Evolutionary conservation across 2,113 vertebrate species (phyloP).

Genomic region (Vanacampus margaritifer): DNA sequence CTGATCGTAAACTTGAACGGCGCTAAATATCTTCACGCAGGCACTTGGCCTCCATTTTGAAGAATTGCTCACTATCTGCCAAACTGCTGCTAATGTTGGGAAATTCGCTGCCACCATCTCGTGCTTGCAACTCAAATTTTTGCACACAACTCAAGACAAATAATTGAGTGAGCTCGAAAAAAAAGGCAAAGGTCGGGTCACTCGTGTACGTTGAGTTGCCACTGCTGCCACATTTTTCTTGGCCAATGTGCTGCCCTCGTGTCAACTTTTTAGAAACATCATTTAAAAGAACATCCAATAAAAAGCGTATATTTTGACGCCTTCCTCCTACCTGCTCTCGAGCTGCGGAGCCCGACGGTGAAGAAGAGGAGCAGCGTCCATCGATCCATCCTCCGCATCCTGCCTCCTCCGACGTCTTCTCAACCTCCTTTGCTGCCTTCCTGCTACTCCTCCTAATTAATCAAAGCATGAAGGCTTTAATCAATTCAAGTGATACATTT

Average conservation of each 20-base stretch:
- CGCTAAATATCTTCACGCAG: no score
- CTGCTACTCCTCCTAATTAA: constrained; percentile 31
- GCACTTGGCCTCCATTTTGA: no score
- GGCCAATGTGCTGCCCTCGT: background rate
- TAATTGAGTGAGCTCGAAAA: background rate
- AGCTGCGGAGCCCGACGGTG: constrained; percentile 17
- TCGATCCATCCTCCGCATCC: constrained; percentile 32
- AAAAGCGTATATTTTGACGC: background rate
- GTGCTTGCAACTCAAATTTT: background rate
- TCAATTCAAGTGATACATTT: constrained; percentile 18
- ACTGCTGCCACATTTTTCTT: background rate
- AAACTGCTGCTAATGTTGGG: no score
- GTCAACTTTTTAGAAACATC: background rate
- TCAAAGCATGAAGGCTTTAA: background rate
- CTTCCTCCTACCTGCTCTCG: constrained; percentile 53
- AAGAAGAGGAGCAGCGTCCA: constrained; percentile 47
- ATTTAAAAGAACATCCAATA: background rate
- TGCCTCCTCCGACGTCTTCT: background rate
- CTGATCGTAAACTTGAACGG: no score
- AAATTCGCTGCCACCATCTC: background rate
- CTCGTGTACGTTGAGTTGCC: background rate
- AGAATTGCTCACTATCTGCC: background rate
- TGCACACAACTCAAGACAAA: background rate
- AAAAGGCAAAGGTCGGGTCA: background rate
- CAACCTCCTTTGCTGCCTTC: constrained; percentile 12